Conservation (phyloP, 2,888 invertebrate genomes). For the Heterodera filipjevi region DNA sequence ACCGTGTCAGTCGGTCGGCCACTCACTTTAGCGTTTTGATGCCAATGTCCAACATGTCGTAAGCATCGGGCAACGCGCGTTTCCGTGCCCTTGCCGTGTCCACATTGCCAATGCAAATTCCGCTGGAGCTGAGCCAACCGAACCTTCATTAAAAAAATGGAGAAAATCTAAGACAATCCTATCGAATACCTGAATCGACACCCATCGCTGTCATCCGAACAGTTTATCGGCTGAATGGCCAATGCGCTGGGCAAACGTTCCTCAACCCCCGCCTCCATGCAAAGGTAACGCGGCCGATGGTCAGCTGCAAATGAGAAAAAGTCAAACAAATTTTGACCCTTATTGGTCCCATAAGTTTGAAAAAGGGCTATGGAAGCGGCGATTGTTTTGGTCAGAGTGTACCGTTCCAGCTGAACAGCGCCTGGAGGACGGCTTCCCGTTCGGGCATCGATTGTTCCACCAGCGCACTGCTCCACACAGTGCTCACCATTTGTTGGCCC, state of each 20-base stretch:
- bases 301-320: constrained; percentile 15
- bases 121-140: constrained; percentile 30
- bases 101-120: constrained; percentile 37
- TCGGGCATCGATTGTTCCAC: constrained; percentile 32
- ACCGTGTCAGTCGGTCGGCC: too few species aligned
- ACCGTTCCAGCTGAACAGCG: constrained; percentile 30
- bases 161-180: not conserved
- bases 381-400: too few species aligned
- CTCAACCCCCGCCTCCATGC: constrained; percentile 19
- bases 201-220: constrained; percentile 1
- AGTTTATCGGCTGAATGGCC: constrained; percentile 25
- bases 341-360: too few species aligned
- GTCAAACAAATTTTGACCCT: not conserved
- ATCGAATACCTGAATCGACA: not conserved
- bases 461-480: constrained; percentile 40
- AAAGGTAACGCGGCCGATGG: constrained; percentile 30
- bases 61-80: constrained; percentile 24
- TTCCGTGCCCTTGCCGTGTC: constrained; percentile 18
- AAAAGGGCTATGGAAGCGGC: too few species aligned
- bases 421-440: constrained; percentile 37
- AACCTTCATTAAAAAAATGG: not conserved
- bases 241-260: constrained; percentile 32
- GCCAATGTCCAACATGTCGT: constrained; percentile 27
- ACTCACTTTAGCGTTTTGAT: not conserved
- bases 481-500: constrained; percentile 36